Percentiles rank a stretch among this genome's conserved stretches.
phyloP scores from a whole-genome alignment of 2,888 invertebrate genomes.

The Andricus quercusramuli region DNA sequence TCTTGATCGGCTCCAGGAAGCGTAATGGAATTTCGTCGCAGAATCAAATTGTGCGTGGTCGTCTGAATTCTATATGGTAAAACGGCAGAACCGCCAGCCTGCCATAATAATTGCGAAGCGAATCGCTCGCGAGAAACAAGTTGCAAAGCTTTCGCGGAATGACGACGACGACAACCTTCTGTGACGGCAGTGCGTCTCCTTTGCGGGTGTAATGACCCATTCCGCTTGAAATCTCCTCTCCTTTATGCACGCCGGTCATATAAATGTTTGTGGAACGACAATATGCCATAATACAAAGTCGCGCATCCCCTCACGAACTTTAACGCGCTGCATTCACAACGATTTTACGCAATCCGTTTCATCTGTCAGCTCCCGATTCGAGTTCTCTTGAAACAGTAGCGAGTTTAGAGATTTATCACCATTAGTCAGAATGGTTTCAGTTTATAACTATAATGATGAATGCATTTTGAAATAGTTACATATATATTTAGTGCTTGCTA shows the following conservation, averaged over 20 bases:
- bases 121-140: neutral
- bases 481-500: no score
- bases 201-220: no score
- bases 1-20: conserved; percentile 67
- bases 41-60: conserved; percentile 66
- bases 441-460: no score
- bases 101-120: neutral
- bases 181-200: neutral
- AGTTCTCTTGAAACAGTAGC: neutral
- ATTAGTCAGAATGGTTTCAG: neutral
- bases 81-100: neutral
- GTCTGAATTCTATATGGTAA: conserved; percentile 12
- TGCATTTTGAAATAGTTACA: no score
- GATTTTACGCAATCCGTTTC: neutral
- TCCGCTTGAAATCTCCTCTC: neutral
- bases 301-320: neutral
- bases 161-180: neutral
- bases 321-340: neutral
- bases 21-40: conserved; percentile 70
- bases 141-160: neutral
- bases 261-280: neutral
- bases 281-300: neutral
- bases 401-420: neutral
- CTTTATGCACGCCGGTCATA: neutral
- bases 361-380: neutral